Base-by-base conservation (phyloP, 2,888 invertebrate genomes). In the Pseudanteris insignis region DNA sequence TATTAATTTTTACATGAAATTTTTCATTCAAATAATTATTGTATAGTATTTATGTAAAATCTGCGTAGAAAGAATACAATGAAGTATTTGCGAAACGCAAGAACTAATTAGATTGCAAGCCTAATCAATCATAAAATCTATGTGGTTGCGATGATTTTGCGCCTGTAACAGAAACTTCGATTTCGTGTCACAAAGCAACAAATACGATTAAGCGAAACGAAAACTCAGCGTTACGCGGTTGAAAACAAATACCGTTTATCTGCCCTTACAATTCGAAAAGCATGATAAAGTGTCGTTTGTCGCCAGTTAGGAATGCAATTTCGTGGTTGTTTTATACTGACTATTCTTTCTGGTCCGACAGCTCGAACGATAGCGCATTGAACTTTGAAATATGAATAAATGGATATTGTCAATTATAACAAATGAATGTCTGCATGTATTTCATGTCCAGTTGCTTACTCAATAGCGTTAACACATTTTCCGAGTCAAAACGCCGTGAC, bases 301-400 rank as follows among this genome's bases (percentile, higher is more conserved):
- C 58, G 63, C 48, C 59, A 57, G 64, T 57, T 63, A 63, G 64
- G 64, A 64, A 64, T 64, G 64, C 53, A 64, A 64, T 64, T 64
- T 64, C 47, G 60, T 46, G 64, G 60, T 58, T 63, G 57, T 64
- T 64, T 64, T 64, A 61, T 64, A 61, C 47, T 25, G 36, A 47
- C 48, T 37, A 53, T 54, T 53, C 53, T 53, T 48, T 51, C 32
- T 46, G 40, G 28, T 21, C 25, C 43, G 53, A 43, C 44, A 48
- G 38, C 38, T 18, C 43, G 41, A 50, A 55, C 57, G 61, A 60
- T 61, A 57, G 57, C 64, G 53, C 61, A 61, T 64, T 61, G 61
- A 64, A 64, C 57, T 53, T 55, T 61, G 64, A 64, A 64, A 64
- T 64, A 61, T 64, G 64, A 57, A 64, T 64, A 57, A 64, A 57